These are phyloP conservation scores for Phymanthus crucifer DNA, from an alignment of 92 coral and sea anemone species.

Conservation along the genomic window DNA sequence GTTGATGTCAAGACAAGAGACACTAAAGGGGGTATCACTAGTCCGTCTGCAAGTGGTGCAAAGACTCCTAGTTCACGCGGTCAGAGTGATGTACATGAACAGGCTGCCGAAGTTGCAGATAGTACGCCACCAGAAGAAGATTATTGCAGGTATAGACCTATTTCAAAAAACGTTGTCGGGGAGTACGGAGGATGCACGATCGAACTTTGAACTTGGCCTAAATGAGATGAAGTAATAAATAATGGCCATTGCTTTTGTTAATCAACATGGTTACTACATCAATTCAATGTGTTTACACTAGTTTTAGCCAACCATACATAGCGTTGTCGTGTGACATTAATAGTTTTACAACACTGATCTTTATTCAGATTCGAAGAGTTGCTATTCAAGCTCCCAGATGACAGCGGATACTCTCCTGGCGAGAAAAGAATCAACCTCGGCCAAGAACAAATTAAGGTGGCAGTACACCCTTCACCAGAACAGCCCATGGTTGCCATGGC, in stretches of 20 bases:
- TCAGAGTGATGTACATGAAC: not conserved
- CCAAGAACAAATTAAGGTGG: conserved; percentile 72
- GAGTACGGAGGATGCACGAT: too few relatives aligned
- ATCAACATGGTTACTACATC: too few relatives aligned
- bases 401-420: conserved; percentile 65
- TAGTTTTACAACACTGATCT: not conserved
- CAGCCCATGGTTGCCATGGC: conserved; percentile 91
- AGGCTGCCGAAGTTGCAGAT: not conserved
- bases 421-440: conserved; percentile 41
- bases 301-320: too few relatives aligned
- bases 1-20: too few relatives aligned
- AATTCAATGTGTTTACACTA: too few relatives aligned
- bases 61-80: not conserved
- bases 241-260: too few relatives aligned
- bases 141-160: too few relatives aligned
- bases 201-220: too few relatives aligned
- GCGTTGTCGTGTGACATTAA: not conserved
- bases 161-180: too few relatives aligned
- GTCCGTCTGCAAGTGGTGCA: too few relatives aligned
- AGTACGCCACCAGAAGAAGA: conserved; percentile 11
- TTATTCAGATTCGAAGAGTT: conserved; percentile 75
- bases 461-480: conserved; percentile 74
- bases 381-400: conserved; percentile 81
- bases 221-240: too few relatives aligned
- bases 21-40: too few relatives aligned